Base-by-base conservation (phyloP, 2,113 vertebrate species). In the Nerophis lumbriciformis region DNA sequence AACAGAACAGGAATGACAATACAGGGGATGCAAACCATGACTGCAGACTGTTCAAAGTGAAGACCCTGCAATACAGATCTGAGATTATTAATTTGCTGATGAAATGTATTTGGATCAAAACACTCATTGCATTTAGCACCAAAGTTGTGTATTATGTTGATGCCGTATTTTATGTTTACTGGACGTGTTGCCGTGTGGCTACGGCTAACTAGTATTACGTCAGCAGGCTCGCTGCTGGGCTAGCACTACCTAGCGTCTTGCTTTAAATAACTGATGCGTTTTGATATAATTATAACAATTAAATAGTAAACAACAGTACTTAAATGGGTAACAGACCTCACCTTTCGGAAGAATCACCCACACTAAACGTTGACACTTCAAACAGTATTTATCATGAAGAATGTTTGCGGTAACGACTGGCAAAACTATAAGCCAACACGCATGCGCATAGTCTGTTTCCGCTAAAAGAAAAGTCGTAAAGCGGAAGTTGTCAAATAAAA, bases 1-100 rank as follows among this genome's bases (percentile, higher is more conserved):
- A 98, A 85, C 42, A 99, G 92, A 45, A 98, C 79, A 0, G 96
- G 96, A 81, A 99, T 97, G 78, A 99, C 95, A 5, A 99, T 97
- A 57, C 97, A 99, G 4, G 97, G 97, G 73, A 99, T 96, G 88
- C 96, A 98, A 80, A 98, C 95, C 97, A 99, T 99, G 73, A 48
- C 67, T 88, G 71, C 6, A 44, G 63, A 54, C 75, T 8, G 48
- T 19, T 15, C n/a, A 21, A 44, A 53, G 49, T 3, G 8, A 65
- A 35, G 39, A 68, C 39, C 36, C 71, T 67, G 16, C 19, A 63
- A 10, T 0, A 63, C 16, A 65, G 28, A 66, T 53, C 47, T 9
- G 14, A 35, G 28, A 66, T 16, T 8, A 19, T 35, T 11, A 53
- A 10, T 35, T 35, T 9, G 4, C 28, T n/a, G 28, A 10, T 11